phyloP scores from a whole-genome alignment of 2,113 vertebrate genomes.

The Turnix velox region DNA sequence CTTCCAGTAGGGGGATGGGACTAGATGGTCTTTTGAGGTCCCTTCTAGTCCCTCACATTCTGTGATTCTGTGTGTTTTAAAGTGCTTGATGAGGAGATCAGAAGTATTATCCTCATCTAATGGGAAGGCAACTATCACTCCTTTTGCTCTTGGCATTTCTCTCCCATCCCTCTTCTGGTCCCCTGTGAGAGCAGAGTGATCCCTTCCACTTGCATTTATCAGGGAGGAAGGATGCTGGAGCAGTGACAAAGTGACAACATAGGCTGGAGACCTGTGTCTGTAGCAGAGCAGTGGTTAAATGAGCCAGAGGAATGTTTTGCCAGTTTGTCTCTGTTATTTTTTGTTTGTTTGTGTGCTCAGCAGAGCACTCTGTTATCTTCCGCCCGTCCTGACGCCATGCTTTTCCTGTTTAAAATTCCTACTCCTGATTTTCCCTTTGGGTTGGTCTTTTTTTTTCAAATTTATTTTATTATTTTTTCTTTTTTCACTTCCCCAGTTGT shows the following conservation, averaged over 20 bases:
- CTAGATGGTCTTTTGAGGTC: too few species aligned
- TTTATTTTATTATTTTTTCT: background rate
- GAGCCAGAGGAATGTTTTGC: constrained; percentile 72
- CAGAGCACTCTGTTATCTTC: constrained; percentile 84
- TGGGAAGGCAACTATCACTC: background rate
- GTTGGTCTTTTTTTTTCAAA: background rate
- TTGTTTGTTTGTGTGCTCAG: constrained; percentile 86
- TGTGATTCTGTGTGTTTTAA: background rate
- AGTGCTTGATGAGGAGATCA: background rate
- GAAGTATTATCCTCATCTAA: background rate
- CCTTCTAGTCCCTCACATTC: too few species aligned
- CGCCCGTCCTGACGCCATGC: constrained; percentile 87
- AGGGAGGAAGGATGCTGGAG: constrained; percentile 68
- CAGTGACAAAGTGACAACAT: constrained; percentile 1
- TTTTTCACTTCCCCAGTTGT: constrained; percentile 74
- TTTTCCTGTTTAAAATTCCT: constrained; percentile 98
- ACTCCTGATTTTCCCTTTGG: constrained; percentile 86
- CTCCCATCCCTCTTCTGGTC: background rate
- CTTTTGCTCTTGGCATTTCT: background rate
- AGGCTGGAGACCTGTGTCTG: constrained; percentile 61
- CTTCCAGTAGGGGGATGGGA: too few species aligned
- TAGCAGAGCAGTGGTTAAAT: constrained; percentile 70
- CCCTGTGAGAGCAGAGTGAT: constrained; percentile 26
- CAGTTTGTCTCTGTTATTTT: constrained; percentile 46
- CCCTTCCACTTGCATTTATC: constrained; percentile 64